Evolutionary conservation across 2,888 invertebrate genomes (phyloP).

Genomic region (Petrophora chlorosata): DNA sequence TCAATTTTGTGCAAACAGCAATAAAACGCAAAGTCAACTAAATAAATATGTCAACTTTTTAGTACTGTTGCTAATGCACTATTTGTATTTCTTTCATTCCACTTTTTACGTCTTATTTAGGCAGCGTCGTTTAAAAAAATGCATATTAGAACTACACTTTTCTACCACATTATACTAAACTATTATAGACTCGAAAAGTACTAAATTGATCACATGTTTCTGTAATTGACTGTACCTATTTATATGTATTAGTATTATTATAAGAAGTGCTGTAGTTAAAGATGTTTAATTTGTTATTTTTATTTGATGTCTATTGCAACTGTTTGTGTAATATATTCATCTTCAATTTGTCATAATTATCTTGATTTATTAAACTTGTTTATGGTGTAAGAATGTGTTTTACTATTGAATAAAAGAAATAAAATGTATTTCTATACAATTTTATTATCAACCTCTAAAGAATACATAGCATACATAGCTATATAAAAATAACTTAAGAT

Average conservation of each 20-base stretch:
- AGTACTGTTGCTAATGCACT: too few relatives aligned
- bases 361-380: constrained; percentile 14
- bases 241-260: too few relatives aligned
- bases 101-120: too few relatives aligned
- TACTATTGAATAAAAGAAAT: not conserved
- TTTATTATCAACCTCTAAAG: not conserved
- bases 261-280: not conserved
- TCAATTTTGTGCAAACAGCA: constrained; percentile 7
- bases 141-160: too few relatives aligned
- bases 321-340: not conserved
- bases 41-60: not conserved
- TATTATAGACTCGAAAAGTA: too few relatives aligned
- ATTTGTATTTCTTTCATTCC: too few relatives aligned
- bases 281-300: not conserved
- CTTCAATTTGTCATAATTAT: not conserved
- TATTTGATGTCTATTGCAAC: not conserved
- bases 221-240: not conserved
- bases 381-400: constrained; percentile 1
- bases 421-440: not conserved
- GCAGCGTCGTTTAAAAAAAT: too few relatives aligned
- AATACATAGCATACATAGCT: too few relatives aligned
- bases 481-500: too few relatives aligned
- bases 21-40: not conserved
- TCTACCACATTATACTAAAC: too few relatives aligned
- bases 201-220: not conserved